phyloP scores from a whole-genome alignment of 2,113 vertebrate genomes.

The Bambusicola thoracicus region DNA sequence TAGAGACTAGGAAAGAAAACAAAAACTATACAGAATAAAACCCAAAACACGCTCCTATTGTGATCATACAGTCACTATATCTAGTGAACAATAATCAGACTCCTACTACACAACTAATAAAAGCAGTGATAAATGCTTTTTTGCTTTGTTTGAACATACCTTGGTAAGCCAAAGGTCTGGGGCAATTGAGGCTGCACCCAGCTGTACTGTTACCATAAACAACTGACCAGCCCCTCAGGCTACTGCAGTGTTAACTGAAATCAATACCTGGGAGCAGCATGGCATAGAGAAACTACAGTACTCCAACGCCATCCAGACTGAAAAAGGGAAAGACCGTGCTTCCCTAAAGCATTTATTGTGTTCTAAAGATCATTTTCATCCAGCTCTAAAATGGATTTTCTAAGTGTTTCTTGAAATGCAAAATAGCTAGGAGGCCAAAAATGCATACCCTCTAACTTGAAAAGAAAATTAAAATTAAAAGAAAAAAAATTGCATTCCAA shows the following conservation, averaged over 20 bases:
- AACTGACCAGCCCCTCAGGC: conserved; percentile 16
- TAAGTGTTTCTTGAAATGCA: background rate
- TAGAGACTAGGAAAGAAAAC: background rate
- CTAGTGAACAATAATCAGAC: background rate
- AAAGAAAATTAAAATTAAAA: background rate
- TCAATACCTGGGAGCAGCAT: conserved; percentile 41
- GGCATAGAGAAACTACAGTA: background rate
- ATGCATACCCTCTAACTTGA: background rate
- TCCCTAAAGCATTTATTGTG: background rate
- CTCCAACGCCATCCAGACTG: background rate
- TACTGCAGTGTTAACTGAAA: conserved; percentile 12
- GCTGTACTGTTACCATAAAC: conserved; percentile 30
- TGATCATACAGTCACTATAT: background rate
- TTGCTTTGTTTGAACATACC: background rate
- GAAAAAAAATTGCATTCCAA: background rate
- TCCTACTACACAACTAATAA: background rate
- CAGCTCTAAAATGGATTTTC: background rate
- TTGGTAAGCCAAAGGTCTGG: background rate
- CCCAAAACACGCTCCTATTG: background rate
- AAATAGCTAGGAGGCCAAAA: background rate
- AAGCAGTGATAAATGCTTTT: background rate
- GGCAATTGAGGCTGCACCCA: conserved; percentile 30
- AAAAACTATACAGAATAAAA: background rate
- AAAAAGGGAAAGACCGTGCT: background rate
- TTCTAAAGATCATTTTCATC: background rate